Base-by-base conservation (phyloP, 1,140 invertebrate species). In the Aethina tumida region DNA sequence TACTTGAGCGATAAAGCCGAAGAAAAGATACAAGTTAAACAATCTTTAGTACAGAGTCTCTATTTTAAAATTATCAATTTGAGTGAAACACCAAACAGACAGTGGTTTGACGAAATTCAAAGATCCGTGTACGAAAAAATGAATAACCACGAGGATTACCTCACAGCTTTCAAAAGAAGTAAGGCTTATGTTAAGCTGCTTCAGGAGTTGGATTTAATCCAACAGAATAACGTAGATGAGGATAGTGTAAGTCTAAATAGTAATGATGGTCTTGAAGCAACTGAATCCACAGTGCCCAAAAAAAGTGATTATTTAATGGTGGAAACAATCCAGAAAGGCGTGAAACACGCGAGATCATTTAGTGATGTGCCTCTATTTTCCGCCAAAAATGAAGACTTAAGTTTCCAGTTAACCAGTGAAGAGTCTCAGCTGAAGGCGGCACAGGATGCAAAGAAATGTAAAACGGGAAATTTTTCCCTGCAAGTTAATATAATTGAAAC, bases 21-120 rank as follows among this genome's bases (percentile, higher is more conserved):
- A 10, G 71, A 74, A 3, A 73, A 71, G 54, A 60, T 88, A 3
- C 67, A 72, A 41, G 51, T 89, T 5, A 79, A 81, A 39, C 75
- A 82, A 41, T 55, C 55, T 25, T 55, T 84, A 5, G 65, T 80
- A 1, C 77, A 79, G 38, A 70, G 65, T 51, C 65, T 88, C 20
- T 50, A 80, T 13, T 65, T 68, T 35, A 72, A 75, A 49, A 75
- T 87, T 38, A 74, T 74, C 49, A 77, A 70, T 41, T 41, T 60
- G 7, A 53, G 56, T 26, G 73, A 79, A 43, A 48, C 57, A 2
- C 67, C 79, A 7, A 68, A 73, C 27, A 79, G 87, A 45, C 66
- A 64, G 3, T 88, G 87, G 74, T 95, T 96, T 65, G 89, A 94
- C 61, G 81, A 88, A 37, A 71, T 89, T 7, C 81, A 91, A 62